Conservation (phyloP, 2,797 vertebrate genomes). For the Chaunax sp. region DNA sequence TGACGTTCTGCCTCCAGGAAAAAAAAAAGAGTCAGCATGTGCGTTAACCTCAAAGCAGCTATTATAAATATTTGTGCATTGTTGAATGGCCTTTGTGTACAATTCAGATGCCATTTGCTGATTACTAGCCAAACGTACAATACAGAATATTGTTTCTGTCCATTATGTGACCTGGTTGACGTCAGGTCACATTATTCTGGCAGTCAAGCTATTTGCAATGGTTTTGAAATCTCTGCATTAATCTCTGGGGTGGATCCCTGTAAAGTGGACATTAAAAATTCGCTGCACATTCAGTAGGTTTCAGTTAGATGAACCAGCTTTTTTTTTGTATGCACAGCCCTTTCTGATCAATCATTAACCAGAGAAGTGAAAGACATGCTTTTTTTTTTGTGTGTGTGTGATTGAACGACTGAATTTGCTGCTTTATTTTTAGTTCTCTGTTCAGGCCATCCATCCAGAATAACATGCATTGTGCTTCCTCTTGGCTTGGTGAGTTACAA, state of each 20-base stretch:
- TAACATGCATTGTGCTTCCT: not conserved
- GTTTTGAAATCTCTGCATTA: conserved; percentile 51
- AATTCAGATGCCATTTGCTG: conserved; percentile 33
- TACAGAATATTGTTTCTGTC: conserved; percentile 46
- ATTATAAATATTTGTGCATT: conserved; percentile 65
- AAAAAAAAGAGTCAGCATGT: conserved; percentile 17
- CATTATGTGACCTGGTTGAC: conserved; percentile 35
- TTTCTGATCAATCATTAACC: conserved; percentile 73
- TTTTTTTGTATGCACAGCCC: conserved; percentile 42
- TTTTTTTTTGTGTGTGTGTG: conserved; percentile 29
- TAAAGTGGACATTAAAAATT: conserved; percentile 41
- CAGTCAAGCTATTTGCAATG: conserved; percentile 36
- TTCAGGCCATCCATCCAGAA: conserved; percentile 3
- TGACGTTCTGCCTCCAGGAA: conserved; percentile 50
- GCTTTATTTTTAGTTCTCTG: not conserved
- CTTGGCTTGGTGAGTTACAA: not conserved
- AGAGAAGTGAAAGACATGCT: conserved; percentile 37
- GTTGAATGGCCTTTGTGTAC: conserved; percentile 52
- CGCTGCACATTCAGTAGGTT: no score
- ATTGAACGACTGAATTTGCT: conserved; percentile 11
- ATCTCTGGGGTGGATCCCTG: conserved; percentile 52
- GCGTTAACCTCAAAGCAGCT: conserved; percentile 56
- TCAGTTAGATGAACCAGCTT: conserved; percentile 13
- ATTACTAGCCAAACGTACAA: conserved; percentile 43
- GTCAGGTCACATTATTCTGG: conserved; percentile 46